Evolutionary conservation across 2,797 vertebrate genomes (phyloP), one percentile per base, ranked within the genome.

Genomic region (Paguma larvata): DNA sequence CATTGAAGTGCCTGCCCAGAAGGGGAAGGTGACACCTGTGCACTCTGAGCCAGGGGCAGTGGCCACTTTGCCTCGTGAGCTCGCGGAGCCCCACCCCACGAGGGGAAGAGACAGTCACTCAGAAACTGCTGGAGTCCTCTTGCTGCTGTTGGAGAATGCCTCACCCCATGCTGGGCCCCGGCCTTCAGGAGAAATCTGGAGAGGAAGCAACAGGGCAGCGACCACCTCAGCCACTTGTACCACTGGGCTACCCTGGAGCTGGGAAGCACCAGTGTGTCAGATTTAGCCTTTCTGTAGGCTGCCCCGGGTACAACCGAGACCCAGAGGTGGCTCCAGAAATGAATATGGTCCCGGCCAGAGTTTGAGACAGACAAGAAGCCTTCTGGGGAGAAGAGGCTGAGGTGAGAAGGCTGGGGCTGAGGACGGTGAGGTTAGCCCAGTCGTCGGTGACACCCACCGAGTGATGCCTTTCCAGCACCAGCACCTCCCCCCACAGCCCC

Each of bases 171-270:
- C 2, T 44, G 19, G 21, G 15, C 6, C 30, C 51, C 34, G 51
- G 68, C 6, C 62, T 67, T 78, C 14, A 5, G 48, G 23, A 10
- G 25, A 3, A 65, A 44, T 38, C 79, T 32, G 32, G 73, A 75
- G 75, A 67, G 65, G 38, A 48, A 73, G 78, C 44, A 27, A 19
- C 32, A 32, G 9, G 27, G 86, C 38, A 25, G 53, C 30, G 25
- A 25, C 13, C 68, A 3, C 41, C 21, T 65, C 30, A 34, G 73
- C 21, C 11, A 8, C 72, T 32, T 23, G 9, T 14, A 21, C 27
- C 5, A 3, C 48, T 4, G 44, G 14, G 53, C 10, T 1, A 5
- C 19, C 15, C 7, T 14, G 1, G 23, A 41, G 23, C 56, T 41
- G 27, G 8, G 14, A 30, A 8, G 18, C 0, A 0, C 7, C 53